Percentiles rank a stretch among this genome's conserved stretches.
Evolutionary conservation across 2,113 vertebrate species (phyloP).

Genomic region (Prionailurus bengalensis): DNA sequence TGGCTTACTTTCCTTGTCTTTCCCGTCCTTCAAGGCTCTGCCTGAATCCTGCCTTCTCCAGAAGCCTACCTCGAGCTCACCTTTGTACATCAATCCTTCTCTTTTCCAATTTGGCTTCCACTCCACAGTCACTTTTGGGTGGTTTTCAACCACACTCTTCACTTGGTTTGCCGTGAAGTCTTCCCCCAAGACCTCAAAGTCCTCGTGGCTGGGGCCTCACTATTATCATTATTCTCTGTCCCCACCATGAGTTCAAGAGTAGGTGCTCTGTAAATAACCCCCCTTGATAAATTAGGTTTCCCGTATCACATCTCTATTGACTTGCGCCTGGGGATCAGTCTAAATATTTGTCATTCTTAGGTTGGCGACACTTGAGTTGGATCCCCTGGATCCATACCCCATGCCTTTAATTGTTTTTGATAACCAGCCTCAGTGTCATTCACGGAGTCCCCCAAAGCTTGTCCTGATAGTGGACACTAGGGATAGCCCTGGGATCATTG

Average conservation of each 20-base stretch:
- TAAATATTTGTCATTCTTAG: neutral
- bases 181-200: neutral
- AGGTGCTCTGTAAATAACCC: neutral
- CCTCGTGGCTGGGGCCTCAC: neutral
- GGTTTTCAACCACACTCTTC: neutral
- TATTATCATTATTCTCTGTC: neutral
- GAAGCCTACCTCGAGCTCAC: neutral
- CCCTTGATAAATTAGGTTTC: neutral
- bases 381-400: neutral
- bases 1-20: neutral
- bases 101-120: neutral
- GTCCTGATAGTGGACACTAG: neutral
- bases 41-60: neutral
- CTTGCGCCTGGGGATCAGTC: neutral
- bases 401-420: neutral
- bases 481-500: neutral
- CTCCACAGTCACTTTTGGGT: neutral
- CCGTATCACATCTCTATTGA: neutral
- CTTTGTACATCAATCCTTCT: neutral
- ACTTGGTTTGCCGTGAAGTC: neutral
- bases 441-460: neutral
- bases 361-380: neutral
- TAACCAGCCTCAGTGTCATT: neutral
- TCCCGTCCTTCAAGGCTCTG: neutral
- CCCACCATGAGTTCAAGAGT: fast-evolving